Evolutionary conservation across 1,140 invertebrate genomes (phyloP).

Genomic region (Drosophila persimilis): DNA sequence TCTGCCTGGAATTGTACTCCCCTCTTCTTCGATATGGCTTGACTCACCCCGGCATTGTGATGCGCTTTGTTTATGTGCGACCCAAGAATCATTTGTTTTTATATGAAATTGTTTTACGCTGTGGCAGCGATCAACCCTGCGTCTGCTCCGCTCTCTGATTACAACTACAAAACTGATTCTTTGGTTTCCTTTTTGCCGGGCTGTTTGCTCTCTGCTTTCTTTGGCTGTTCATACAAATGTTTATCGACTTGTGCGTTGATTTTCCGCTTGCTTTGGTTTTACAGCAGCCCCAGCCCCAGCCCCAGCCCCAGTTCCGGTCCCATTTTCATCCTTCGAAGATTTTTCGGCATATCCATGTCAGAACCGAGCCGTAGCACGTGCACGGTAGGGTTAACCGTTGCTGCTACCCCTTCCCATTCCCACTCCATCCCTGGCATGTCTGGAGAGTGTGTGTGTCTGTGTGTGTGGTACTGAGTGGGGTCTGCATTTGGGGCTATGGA

Average conservation of each 20-base stretch:
- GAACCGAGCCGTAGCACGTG: constrained; percentile 50
- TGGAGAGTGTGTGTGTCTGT: not conserved
- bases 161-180: constrained; percentile 53
- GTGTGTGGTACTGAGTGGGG: not conserved
- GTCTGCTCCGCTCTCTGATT: not conserved
- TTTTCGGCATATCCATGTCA: constrained; percentile 53
- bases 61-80: constrained; percentile 36
- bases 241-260: constrained; percentile 75
- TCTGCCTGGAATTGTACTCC: not conserved
- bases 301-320: not conserved
- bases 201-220: constrained; percentile 6
- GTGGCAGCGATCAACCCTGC: constrained; percentile 12
- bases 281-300: constrained; percentile 40
- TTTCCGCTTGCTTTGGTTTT: constrained; percentile 76
- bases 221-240: constrained; percentile 65
- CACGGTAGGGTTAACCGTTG: constrained; percentile 63
- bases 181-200: constrained; percentile 41
- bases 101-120: constrained; percentile 64
- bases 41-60: constrained; percentile 1
- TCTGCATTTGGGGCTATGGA: constrained; percentile 49
- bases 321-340: constrained; percentile 24
- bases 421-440: constrained; percentile 34
- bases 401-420: not conserved
- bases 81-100: constrained; percentile 61
- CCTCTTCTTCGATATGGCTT: no score